Conservation (phyloP, 1,140 invertebrate genomes). For the Drosophila persimilis region DNA sequence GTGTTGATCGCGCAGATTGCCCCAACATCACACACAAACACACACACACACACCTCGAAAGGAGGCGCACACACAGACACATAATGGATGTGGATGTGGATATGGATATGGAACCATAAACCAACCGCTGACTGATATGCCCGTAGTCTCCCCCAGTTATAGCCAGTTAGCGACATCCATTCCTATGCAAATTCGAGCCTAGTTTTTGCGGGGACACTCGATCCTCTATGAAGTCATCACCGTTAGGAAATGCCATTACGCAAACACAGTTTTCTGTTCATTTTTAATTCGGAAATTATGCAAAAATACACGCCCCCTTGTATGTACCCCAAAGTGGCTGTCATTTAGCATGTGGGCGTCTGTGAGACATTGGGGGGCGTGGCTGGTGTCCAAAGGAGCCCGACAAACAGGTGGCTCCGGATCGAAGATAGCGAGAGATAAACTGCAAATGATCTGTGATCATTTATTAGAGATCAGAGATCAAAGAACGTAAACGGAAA, state of each 20-base stretch:
- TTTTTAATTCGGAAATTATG: conserved; percentile 76
- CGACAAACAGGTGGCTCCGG: conserved; percentile 17
- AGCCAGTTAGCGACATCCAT: conserved; percentile 40
- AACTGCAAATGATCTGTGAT: conserved; percentile 20
- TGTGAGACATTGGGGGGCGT: conserved; percentile 52
- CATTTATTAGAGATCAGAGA: conserved; percentile 24
- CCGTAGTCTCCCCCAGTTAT: conserved; percentile 25
- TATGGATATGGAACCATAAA: conserved; percentile 8
- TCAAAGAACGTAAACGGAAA: conserved; percentile 13
- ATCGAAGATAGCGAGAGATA: not conserved
- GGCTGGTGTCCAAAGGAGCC: conserved; percentile 26
- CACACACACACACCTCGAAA: conserved; percentile 6
- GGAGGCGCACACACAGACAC: not conserved
- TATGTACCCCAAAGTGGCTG: not conserved
- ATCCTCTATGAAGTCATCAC: conserved; percentile 69
- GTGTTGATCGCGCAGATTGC: conserved; percentile 78
- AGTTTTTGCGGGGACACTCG: conserved; percentile 14
- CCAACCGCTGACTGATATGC: conserved; percentile 62
- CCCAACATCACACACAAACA: conserved; percentile 33
- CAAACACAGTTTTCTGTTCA: conserved; percentile 61
- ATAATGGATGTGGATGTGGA: not conserved
- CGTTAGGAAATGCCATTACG: conserved; percentile 73
- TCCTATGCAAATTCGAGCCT: conserved; percentile 49
- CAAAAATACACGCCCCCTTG: conserved; percentile 44
- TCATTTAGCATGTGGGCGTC: conserved; percentile 60